A percentile compares a stretch with the other conserved stretches of the same genome.
Evolutionary conservation across 37 sponge, comb jelly and placozoan genomes (phyloP).

Genomic region (Lycopodina hypogea): DNA sequence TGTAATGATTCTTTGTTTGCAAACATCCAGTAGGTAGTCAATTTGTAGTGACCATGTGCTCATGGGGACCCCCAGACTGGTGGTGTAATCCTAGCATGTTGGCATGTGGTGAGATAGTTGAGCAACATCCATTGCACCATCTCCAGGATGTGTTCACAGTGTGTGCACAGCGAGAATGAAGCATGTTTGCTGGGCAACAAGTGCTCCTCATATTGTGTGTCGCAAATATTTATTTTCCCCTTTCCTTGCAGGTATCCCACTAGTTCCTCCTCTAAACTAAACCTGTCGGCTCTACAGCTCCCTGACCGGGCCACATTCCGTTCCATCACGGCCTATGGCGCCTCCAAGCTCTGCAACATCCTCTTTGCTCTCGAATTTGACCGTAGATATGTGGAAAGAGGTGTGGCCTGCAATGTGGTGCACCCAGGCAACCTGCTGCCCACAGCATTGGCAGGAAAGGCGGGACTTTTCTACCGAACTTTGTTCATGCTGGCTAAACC

Average conservation of each 20-base stretch:
- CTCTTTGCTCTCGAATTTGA: conserved; percentile 74
- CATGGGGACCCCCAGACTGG: no score
- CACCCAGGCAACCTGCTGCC: conserved; percentile 85
- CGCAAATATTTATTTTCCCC: no score
- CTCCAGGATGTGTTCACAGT: no score
- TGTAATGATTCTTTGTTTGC: no score
- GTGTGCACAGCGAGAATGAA: no score
- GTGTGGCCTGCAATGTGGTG: conserved; percentile 66
- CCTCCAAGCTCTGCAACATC: conserved; percentile 86
- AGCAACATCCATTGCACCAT: no score
- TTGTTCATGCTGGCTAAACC: conserved; percentile 49
- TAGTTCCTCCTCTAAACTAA: conserved; percentile 16
- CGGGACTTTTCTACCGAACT: conserved; percentile 44
- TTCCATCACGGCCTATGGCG: conserved; percentile 76
- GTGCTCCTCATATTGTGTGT: no score
- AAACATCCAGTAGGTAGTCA: no score
- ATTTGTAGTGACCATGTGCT: no score
- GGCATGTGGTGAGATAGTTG: no score
- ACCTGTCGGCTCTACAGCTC: conserved; percentile 36
- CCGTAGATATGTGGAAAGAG: conserved; percentile 26
- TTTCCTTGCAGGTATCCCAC: conserved; percentile 51
- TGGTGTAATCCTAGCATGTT: no score
- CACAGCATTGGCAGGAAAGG: conserved; percentile 49
- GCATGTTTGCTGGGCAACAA: no score
- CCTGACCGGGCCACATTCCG: conserved; percentile 42